Evolutionary conservation across 2,113 vertebrate species (phyloP), one percentile per base, ranked within the genome.

Genomic region (Phoxinus phoxinus): DNA sequence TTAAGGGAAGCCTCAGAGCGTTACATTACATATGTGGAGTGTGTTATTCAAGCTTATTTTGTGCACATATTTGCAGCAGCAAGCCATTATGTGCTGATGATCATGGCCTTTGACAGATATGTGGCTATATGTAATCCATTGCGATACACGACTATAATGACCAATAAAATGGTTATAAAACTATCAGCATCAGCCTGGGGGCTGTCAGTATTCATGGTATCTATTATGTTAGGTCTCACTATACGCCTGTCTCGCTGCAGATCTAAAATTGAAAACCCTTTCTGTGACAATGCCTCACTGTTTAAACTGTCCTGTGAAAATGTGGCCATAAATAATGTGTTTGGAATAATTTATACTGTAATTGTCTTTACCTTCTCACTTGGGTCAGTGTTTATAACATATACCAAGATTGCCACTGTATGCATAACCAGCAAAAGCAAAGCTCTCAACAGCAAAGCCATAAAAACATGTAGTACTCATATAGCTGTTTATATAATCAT

Each of bases 21-120:
- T 10, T 69, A 88, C 46, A 93, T 94, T 12, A 80, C 25, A 17
- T 94, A 91, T n/a, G 32, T 67, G 1, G 89, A 88, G 0, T 94
- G 93, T 78, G 88, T 91, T 21, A 3, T 87, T 4, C 93, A 94
- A n/a, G 91, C 92, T 0, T 92, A 93, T 13, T 91, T 82, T 8
- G 78, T 46, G 1, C 93, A 94, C 13, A 7, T 90, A 9, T 80
- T 88, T 27, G 19, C 1, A 0, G 6, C 81, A 19, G 4, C 67
- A 0, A 48, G 74, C 2, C 90, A 92, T 69, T 86, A 87, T 0
- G 87, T 93, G 5, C 89, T 94, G 8, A 92, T 93, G 21, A 89
- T 90, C 65, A 94, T 94, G 93, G 91, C 93, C 0, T 94, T 92
- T 3, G 93, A 94, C 78, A 88, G 93, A 51, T 94, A 92, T 9